Percentiles rank a stretch among this genome's conserved stretches.
Evolutionary conservation across 2,888 invertebrate genomes (phyloP).

Genomic region (Rhyacophila evoluta): DNA sequence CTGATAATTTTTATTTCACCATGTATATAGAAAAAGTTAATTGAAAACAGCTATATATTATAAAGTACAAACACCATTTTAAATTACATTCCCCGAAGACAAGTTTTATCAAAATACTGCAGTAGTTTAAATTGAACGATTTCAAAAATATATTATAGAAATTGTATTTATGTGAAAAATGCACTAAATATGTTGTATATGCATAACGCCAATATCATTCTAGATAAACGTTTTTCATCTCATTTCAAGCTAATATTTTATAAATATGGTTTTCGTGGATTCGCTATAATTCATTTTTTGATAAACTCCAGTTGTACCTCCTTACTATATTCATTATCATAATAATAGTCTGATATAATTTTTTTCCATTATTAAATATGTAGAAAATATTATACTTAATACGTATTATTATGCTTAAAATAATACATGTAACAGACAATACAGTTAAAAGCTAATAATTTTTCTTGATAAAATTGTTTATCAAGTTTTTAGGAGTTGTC

Average conservation of each 20-base stretch:
- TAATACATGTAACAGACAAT: constrained; percentile 51
- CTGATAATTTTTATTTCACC: no score
- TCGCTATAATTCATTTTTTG: background rate
- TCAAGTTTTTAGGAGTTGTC: background rate
- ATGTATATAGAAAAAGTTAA: no score
- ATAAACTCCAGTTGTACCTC: background rate
- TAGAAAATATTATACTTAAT: background rate
- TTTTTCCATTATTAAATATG: background rate
- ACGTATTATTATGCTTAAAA: constrained; percentile 26
- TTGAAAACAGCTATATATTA: background rate
- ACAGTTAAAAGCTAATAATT: constrained; percentile 46
- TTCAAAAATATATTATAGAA: background rate
- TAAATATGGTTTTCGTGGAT: no score
- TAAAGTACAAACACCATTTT: background rate
- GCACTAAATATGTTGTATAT: background rate
- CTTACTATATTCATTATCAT: no score
- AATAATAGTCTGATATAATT: no score
- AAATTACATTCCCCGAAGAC: background rate
- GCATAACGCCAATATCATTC: background rate
- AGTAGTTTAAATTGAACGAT: background rate
- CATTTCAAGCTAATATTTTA: no score
- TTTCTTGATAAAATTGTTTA: constrained; percentile 11
- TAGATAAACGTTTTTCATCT: background rate
- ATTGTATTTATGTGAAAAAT: background rate
- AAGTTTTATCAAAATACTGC: constrained; percentile 9